These are phyloP conservation scores for Philereme transversata DNA, from an alignment of 2,888 invertebrate species.

Conservation along the genomic window DNA sequence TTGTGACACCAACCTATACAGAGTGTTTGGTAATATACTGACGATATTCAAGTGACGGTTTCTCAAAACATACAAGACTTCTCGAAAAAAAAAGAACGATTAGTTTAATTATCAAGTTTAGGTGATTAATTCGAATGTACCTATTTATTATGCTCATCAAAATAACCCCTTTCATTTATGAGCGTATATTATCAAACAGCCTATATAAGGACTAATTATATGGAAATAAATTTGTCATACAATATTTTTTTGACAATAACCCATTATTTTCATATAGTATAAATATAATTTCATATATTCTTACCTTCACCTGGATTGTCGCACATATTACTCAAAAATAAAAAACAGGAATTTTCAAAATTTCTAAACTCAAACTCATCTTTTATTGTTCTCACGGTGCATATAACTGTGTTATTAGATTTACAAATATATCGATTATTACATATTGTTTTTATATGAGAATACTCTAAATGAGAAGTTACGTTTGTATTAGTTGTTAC, in stretches of 20 bases:
- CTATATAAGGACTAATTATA: not conserved
- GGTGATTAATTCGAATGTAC: too few relatives aligned
- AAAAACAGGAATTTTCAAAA: constrained; percentile 58
- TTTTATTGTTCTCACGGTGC: constrained; percentile 45
- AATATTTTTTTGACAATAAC: not conserved
- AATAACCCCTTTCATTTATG: too few relatives aligned
- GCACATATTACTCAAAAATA: constrained; percentile 66
- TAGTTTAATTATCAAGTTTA: too few relatives aligned
- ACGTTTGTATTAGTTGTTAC: constrained; percentile 24
- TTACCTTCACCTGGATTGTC: constrained; percentile 57
- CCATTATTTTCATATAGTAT: not conserved
- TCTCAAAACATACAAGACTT: too few relatives aligned
- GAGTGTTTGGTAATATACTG: too few relatives aligned
- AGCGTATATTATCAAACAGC: too few relatives aligned
- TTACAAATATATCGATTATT: constrained; percentile 44
- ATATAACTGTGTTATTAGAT: constrained; percentile 45
- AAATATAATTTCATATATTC: constrained; percentile 3
- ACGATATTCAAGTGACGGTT: too few relatives aligned
- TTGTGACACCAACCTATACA: too few relatives aligned
- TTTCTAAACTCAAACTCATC: constrained; percentile 43
- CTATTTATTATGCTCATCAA: too few relatives aligned
- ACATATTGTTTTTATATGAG: constrained; percentile 46
- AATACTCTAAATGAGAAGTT: constrained; percentile 45
- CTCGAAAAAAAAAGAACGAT: too few relatives aligned
- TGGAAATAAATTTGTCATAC: not conserved